Base-by-base conservation (phyloP, 1,140 invertebrate genomes). In the Augochlora pura region DNA sequence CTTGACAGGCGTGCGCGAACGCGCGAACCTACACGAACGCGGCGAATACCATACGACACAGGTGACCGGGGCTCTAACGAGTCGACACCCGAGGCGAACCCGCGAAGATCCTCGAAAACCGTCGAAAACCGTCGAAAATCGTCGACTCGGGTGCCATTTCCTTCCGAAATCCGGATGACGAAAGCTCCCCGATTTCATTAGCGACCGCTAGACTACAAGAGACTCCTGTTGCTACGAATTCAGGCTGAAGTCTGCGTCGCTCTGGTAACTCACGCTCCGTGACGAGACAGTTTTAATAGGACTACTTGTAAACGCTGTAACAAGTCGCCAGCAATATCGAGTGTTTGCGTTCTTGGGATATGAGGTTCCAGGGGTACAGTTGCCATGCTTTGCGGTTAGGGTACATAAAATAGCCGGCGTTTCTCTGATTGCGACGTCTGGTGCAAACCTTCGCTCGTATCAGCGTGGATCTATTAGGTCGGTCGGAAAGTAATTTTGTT, bases 41-140 rank as follows among this genome's bases (percentile, higher is more conserved):
- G 21, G 68, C 38, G 62, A 69, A 77, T 69, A n/a, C n/a, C n/a
- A 60, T 59, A 77, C 10, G 57, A 16, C 59, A 18, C 38, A 25
- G 64, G 23, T 71, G 67, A 54, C 67, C 32, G 68, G 12, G 46
- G 42, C 25, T 71, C 12, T 54, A 77, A 77, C 21, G 75, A 77
- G 66, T 39, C 63, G 32, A 32, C 32, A 32, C 32, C 32, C 32
- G 32, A 32, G 32, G 32, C 32, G 32, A 32, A 32, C 32, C 32
- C 32, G 66, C 62, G 32, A 7, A 27, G 62, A 25, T 7, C 23
- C 63, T 46, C 38, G 16, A 16, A 7, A 32, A 2, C 18, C 25
- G 18, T 46, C 38, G 16, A 16, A 7, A 32, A 2, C 18, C 25
- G 18, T 12, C 74, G 74, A 38, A 49, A 69, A 69, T 27, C 54